phyloP scores from a whole-genome alignment of 2,113 vertebrate species.

The Myotis lucifugus region DNA sequence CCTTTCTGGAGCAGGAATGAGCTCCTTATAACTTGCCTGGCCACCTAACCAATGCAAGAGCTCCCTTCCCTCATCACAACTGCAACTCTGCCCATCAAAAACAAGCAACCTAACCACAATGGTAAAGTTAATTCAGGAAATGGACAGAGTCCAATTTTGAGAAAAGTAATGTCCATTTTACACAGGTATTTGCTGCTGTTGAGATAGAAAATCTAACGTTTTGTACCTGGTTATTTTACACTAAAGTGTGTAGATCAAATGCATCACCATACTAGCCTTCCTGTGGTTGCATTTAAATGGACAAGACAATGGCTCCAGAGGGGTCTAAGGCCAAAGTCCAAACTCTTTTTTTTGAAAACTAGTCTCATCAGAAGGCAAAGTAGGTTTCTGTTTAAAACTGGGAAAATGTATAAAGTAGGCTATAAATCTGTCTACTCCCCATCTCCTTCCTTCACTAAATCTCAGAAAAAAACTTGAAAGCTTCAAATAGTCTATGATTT shows the following conservation, averaged over 20 bases:
- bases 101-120: constrained; percentile 46
- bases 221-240: constrained; percentile 94
- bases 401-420: not conserved
- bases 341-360: constrained; percentile 9
- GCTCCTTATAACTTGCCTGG: constrained; percentile 50
- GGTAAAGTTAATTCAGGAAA: constrained; percentile 57
- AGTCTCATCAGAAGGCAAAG: not conserved
- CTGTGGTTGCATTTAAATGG: constrained; percentile 67
- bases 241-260: constrained; percentile 92
- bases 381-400: not conserved
- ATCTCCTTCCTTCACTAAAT: constrained; percentile 18
- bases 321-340: not conserved
- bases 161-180: constrained; percentile 70
- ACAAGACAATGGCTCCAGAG: constrained; percentile 3
- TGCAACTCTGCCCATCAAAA: constrained; percentile 63
- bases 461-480: not conserved
- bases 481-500: not conserved
- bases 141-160: constrained; percentile 64
- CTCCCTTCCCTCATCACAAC: constrained; percentile 50
- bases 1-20: constrained; percentile 84
- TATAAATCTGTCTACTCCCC: not conserved
- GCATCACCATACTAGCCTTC: constrained; percentile 85
- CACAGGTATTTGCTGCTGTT: constrained; percentile 81
- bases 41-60: constrained; percentile 72
- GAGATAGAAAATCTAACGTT: constrained; percentile 86